Evolutionary conservation across 1,140 invertebrate genomes (phyloP), one percentile per base, ranked within the genome.

Genomic region (Meloidogyne floridensis): DNA sequence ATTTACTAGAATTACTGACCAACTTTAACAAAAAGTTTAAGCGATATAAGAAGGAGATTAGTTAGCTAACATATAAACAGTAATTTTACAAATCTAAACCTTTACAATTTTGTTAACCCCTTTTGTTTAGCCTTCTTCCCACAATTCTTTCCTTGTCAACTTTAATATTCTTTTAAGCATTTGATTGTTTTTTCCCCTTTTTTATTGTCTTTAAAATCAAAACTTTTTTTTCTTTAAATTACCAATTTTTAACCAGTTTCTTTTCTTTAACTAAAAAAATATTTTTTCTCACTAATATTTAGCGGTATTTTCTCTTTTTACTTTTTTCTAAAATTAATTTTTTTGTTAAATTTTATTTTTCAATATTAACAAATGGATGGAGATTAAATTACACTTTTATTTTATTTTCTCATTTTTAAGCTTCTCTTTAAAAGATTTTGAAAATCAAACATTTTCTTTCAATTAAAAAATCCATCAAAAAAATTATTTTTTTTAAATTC

Each of bases 131-230:
- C 47, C 47, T 47, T 47, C 47, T 8, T 47, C 47, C 47, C 47
- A 47, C 47, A 47, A 47, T 76, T 54, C 56, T 20, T 51, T 51
- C 9, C 42, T 53, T 53, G 32, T 53, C 20, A 76, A 32, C 13
- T 76, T 51, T 76, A 53, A 32, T 47, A n/a, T 47, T 53, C 20
- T 76, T 56, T 32, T 76, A 54, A 15, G 59, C 11, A 54, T 51
- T 47, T 76, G 20, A 76, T 47, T 32, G 20, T 32, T 47, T 51
- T 65, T 32, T 75, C 11, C 32, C 15, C 9, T 10, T 47, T 76
- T 42, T 8, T 51, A 76, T 32, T 51, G 43, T 20, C 47, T 47
- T 11, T 11, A n/a, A 75, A 51, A 75, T 2, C 9, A 76, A 54
- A 11, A 51, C 15, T 13, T 15, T 51, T 54, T 75, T 75, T 75